Percentiles rank a stretch among this genome's conserved stretches.
Conservation (phyloP, 2,888 invertebrate species). For the Ectemnius continuus region DNA sequence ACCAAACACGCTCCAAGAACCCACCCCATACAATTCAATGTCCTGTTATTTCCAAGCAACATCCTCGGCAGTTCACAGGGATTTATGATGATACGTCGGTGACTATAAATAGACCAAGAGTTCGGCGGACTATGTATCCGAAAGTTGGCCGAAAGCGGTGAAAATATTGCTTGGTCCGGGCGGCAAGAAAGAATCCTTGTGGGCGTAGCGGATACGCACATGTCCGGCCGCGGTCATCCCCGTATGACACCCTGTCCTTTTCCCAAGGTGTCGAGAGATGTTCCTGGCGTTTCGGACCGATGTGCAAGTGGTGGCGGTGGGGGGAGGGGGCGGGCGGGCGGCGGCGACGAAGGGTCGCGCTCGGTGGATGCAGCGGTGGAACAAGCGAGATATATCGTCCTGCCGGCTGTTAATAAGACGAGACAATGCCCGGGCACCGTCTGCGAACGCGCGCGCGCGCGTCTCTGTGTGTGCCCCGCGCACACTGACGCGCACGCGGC, state of each 20-base stretch:
- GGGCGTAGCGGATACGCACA: slow-evolving; percentile 45
- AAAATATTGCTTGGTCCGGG: too few species aligned
- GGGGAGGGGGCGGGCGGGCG: not conserved
- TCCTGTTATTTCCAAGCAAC: too few species aligned
- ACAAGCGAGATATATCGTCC: slow-evolving; percentile 72
- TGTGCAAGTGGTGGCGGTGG: not conserved
- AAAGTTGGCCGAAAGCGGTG: not conserved
- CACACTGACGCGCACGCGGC: not conserved
- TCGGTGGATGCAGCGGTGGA: slow-evolving; percentile 38
- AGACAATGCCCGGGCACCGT: slow-evolving; percentile 71
- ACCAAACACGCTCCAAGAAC: too few species aligned
- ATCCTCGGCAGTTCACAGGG: too few species aligned
- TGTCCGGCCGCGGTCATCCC: slow-evolving; percentile 40
- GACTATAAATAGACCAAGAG: not conserved
- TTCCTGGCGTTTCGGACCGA: slow-evolving; percentile 28
- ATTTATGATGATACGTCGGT: too few species aligned
- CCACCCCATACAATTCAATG: too few species aligned
- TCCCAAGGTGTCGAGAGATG: slow-evolving; percentile 64
- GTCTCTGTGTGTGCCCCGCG: slow-evolving; percentile 27
- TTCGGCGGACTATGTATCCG: not conserved
- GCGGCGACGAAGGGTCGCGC: slow-evolving; percentile 35
- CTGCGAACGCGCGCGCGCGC: slow-evolving; percentile 41
- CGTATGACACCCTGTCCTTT: slow-evolving; percentile 60
- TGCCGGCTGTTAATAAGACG: slow-evolving; percentile 75
- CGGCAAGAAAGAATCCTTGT: slow-evolving; percentile 35